Base-by-base conservation (phyloP, 2,113 vertebrate species). In the Odobenus rosmarus region DNA sequence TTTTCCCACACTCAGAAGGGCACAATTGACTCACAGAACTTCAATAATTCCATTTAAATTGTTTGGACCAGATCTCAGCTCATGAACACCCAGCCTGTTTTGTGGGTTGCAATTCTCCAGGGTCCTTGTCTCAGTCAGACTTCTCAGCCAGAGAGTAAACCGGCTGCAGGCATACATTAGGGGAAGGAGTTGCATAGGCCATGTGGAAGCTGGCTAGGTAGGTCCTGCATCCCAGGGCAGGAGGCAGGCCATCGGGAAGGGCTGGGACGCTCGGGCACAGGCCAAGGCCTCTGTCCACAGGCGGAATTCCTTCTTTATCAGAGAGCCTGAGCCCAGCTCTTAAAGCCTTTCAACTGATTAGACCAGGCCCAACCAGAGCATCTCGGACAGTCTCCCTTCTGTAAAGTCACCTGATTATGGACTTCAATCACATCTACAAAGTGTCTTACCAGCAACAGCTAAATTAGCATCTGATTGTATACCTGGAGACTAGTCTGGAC, bases 241-340 rank as follows among this genome's bases (percentile, higher is more conserved):
- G 67, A 2, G 55, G 24, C 33, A 24, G 24, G 13, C 0, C 1
- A 3, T 21, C 13, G 1, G 14, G 18, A 24, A 67, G 61, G 46
- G 19, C 13, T 19, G 28, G 16, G 53, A 1, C 16, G 71, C 24
- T 71, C 1, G 7, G 90, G 57, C 7, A 3, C 4, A 0, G 0
- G 16, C 10, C 10, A 7, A 23, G 12, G 24, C 31, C 2, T 31
- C 4, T 0, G 4, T 12, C 74, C 36, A 14, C 0, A 9, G 42
- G 53, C 0, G 11, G 36, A 2, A 39, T 46, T 23, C 39, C 39
- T 59, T 71, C 42, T 24, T 53, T 13, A 9, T 21, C 26, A 24
- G 18, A 53, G 59, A 71, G 36, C 18, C 42, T 19, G 11, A 71
- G 49, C 49, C 3, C 2, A 31, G n/a, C 18, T 79, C 24, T 49